Percentiles rank a stretch among this genome's conserved stretches.
phyloP scores from a whole-genome alignment of 37 sponge, comb jelly and placozoan genomes.

The Ianthella basta region DNA sequence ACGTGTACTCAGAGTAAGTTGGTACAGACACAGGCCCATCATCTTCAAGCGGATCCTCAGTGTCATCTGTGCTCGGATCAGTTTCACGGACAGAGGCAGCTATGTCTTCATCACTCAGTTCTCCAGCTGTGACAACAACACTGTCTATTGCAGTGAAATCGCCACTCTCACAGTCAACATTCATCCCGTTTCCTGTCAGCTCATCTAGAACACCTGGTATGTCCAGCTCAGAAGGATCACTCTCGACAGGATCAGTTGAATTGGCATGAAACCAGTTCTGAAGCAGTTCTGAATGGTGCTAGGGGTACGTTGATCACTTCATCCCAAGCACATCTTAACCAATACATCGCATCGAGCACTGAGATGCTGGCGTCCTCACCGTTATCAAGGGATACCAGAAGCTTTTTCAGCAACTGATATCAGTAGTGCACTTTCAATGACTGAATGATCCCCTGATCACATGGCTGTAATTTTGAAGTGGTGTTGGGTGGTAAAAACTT shows the following conservation, averaged over 20 bases:
- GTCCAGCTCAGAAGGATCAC: not conserved
- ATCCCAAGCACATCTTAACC: constrained; percentile 21
- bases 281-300: constrained; percentile 31
- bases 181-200: not conserved
- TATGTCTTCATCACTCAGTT: not conserved
- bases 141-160: not conserved
- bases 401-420: constrained; percentile 12
- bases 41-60: not conserved
- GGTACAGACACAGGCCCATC: not conserved
- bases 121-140: not conserved
- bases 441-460: constrained; percentile 40
- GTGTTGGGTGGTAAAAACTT: constrained; percentile 40
- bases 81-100: not conserved
- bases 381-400: constrained; percentile 2
- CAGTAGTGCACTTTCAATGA: constrained; percentile 35
- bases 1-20: not conserved
- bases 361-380: not conserved
- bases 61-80: not conserved
- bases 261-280: not conserved
- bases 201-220: not conserved
- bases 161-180: not conserved
- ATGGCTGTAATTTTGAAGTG: constrained; percentile 33
- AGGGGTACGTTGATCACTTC: not conserved
- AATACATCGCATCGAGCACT: constrained; percentile 26
- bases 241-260: constrained; percentile 1